Evolutionary conservation across 2,888 invertebrate genomes (phyloP), one percentile per base, ranked within the genome.

Genomic region (Frankliniella fusca): DNA sequence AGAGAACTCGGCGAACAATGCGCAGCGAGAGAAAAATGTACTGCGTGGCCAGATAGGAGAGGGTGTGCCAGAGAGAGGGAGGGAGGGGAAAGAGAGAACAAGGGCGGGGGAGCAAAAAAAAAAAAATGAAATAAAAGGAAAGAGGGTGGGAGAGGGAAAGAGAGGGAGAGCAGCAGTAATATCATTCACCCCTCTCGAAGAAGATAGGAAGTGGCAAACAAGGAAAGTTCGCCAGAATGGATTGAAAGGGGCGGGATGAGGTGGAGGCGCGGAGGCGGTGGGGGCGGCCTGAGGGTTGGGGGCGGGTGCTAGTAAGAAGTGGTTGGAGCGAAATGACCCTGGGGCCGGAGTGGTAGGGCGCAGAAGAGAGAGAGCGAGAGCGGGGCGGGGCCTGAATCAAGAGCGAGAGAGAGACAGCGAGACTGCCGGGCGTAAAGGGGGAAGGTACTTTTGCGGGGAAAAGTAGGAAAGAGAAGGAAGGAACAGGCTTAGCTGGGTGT

Each of bases 131-230:
- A 61, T 5, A 18, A n/a, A 61, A 18, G 15, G n/a, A 1, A 18
- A 12, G 61, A 7, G 61, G 15, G 61, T 18, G 20, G 61, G n/a
- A 61, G 3, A 7, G 54, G 2, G 18, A 18, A 1, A 61, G 61
- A n/a, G 27, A 76, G 27, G 27, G 27, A 27, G 70, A 12, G 70
- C 23, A 23, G 27, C 70, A n/a, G 70, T 76, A 76, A 76, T 76
- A 76, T 76, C 70, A 76, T 76, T 76, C 70, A 23, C 70, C 70
- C 70, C 70, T 23, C 54, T 54, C 18, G 54, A 54, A 54, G 54
- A 23, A 76, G 70, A 76, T 76, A 27, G 70, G 70, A 76, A 76
- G 70, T 76, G 70, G 70, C 70, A 23, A 76, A 76, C 70, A 76
- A 76, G 70, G 70, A 76, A 76, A 54, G 54, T 54, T 54, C 20